Base-by-base conservation (phyloP, 2,113 vertebrate species). In the Pygoscelis antarcticus region DNA sequence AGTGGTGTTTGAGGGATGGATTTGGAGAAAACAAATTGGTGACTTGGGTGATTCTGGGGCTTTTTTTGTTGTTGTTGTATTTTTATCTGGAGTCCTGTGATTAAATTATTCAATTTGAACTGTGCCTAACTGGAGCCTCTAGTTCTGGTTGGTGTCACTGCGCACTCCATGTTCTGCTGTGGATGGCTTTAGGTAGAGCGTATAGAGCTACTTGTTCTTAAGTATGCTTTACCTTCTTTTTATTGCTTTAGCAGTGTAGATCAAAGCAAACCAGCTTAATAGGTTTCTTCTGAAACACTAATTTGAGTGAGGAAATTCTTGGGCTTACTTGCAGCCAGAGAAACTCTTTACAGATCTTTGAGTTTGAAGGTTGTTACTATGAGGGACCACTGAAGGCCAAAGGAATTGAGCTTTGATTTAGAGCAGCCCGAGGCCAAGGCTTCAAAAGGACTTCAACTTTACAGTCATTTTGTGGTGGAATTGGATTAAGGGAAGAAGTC, bases 151-250 rank as follows among this genome's bases (percentile, higher is more conserved):
- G 40, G 44, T 65, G 51, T 70, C 46, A 52, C 52, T n/a, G 51
- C 11, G 3, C 0, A 1, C 8, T 71, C 44, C 0, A 0, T n/a
- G 12, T 87, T 83, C 36, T 84, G 16, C n/a, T 60, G 9, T 42
- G 51, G 17, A 16, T 62, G 17, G 17, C 17, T 74, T 47, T 64
- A 27, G 16, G 22, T 29, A 19, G 23, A 57, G 49, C 40, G 29
- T 74, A 34, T 27, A 46, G 15, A 84, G 30, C 51, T 32, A 7
- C 23, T 57, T 88, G 18, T 68, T 62, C 49, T 18, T 47, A 36
- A 32, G 21, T 25, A 16, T 52, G 54, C 17, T 72, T 54, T 78
- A 54, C 23, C 38, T 70, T 62, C n/a, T 70, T 87, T 49, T 25
- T 70, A 20, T 62, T 64, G 54, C 12, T 78, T 40, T 72, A 60